Evolutionary conservation across 2,113 vertebrate genomes (phyloP), one percentile per base, ranked within the genome.

Genomic region (Xiphias gladius): DNA sequence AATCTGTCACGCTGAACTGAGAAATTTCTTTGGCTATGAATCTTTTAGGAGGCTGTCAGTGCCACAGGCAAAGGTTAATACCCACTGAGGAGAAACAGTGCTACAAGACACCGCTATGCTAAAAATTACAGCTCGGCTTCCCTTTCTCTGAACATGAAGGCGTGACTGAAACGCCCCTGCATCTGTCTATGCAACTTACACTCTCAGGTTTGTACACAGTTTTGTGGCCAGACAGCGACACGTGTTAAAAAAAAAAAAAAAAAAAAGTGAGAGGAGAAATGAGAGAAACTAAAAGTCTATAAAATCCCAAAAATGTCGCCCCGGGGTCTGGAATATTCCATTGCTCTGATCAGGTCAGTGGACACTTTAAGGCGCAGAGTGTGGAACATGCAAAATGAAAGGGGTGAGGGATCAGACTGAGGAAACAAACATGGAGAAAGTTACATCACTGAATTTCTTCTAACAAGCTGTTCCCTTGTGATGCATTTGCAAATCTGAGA

Each of bases 21-120:
- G 76, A 65, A 46, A 67, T 88, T 92, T 89, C 82, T 79, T 66
- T 82, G 85, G 82, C 86, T 82, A 88, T 94, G 82, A 92, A 93
- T 93, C 58, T 91, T 92, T 89, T 17, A 90, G 46, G 70, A 91
- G 59, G 81, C 77, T 32, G 59, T 57, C 78, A 19, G 59, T 17
- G 13, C 73, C 80, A 75, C 80, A 57, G 82, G 57, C 78, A 67
- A 85, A 89, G 83, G 81, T 86, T 86, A 75, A 86, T 59, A 73
- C 73, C 54, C 30, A n/a, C 37, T 65, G 57, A 89, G 67, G 48
- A 75, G 77, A 26, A 52, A 30, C 32, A 6, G 26, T 13, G 63
- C 57, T 39, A 54, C 24, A 54, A 76, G 68, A 78, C 74, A 72
- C 78, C 13, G 12, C 12, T 0, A 41, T 3, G 54, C 54, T 58